Evolutionary conservation across 2,113 vertebrate species (phyloP).

Genomic region (Peromyscus californicus): DNA sequence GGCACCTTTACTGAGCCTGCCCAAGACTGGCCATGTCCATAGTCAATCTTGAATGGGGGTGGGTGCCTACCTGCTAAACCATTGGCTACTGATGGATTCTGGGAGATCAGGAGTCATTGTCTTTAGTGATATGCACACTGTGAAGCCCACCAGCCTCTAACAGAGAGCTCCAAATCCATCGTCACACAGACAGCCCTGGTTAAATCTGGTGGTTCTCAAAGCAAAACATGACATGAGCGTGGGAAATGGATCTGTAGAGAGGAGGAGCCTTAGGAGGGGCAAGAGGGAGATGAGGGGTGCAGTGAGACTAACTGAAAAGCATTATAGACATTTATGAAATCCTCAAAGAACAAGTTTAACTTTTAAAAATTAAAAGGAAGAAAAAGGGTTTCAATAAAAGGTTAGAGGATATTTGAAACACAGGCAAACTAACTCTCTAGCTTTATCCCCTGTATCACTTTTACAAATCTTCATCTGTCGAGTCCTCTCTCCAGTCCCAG

Average conservation of each 20-base stretch:
- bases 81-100: background rate
- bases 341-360: background rate
- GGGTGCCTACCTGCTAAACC: background rate
- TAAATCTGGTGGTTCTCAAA: background rate
- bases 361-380: background rate
- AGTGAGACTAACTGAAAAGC: background rate
- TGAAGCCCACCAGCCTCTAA: background rate
- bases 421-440: background rate
- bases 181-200: background rate
- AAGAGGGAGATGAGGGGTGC: background rate
- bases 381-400: background rate
- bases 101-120: background rate
- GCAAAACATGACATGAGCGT: background rate
- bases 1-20: background rate
- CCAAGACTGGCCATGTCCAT: background rate
- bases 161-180: background rate
- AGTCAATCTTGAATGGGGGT: background rate
- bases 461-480: background rate
- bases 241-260: background rate
- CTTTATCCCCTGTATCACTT: background rate
- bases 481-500: background rate
- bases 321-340: background rate
- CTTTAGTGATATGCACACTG: background rate
- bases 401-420: background rate
- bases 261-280: background rate